Conservation (phyloP, 2,113 vertebrate genomes). For the Scortum barcoo region DNA sequence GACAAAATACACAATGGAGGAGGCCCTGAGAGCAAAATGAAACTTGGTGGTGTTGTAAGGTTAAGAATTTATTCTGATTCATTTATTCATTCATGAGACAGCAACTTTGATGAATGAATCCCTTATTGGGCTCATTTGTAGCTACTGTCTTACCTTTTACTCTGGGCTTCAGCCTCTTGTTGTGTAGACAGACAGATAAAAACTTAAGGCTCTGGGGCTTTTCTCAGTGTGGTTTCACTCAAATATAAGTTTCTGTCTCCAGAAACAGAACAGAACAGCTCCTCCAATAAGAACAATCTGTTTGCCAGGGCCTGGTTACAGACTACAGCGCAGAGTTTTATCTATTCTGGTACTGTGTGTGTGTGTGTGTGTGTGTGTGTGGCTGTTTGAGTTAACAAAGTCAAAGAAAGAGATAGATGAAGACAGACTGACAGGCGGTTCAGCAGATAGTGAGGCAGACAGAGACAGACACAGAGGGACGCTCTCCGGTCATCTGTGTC, state of each 20-base stretch:
- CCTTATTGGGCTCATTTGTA: not conserved
- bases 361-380: conserved; percentile 11
- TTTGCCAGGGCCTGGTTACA: not conserved
- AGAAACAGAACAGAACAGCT: too few relatives aligned
- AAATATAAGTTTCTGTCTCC: not conserved
- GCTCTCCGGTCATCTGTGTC: conserved; percentile 12
- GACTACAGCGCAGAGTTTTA: conserved; percentile 27
- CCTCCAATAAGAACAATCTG: not conserved
- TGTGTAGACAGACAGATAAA: not conserved
- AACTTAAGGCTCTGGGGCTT: conserved; percentile 1
- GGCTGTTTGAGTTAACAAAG: conserved; percentile 7
- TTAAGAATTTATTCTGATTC: not conserved
- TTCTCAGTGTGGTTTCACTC: conserved; percentile 17
- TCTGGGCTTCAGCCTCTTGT: conserved; percentile 1
- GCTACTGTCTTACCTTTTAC: not conserved
- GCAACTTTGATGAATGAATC: not conserved
- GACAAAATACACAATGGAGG: not conserved
- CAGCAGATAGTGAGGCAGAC: conserved; percentile 18
- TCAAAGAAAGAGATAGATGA: conserved; percentile 18
- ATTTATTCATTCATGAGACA: not conserved
- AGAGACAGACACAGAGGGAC: conserved; percentile 12
- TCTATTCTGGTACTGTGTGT: conserved; percentile 22
- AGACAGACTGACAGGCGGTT: conserved; percentile 33
- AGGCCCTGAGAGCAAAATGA: not conserved
- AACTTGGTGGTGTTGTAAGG: not conserved